These are phyloP conservation scores for Abrostola tripartita DNA, from an alignment of 2,888 invertebrate species.

Conservation along the genomic window DNA sequence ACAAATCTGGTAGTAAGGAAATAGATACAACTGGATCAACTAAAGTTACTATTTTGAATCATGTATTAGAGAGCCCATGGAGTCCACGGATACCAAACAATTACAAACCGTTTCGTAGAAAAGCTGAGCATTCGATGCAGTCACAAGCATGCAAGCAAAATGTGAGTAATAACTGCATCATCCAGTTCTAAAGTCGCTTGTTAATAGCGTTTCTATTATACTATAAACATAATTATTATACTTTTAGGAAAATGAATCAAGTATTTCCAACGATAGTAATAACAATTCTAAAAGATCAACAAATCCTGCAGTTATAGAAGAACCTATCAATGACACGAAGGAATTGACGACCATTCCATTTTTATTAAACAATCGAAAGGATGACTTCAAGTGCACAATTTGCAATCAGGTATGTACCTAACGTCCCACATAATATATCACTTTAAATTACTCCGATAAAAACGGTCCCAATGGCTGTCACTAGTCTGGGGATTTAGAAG, in stretches of 20 bases:
- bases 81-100: constrained; percentile 77
- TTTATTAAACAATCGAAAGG: constrained; percentile 22
- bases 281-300: constrained; percentile 63
- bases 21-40: constrained; percentile 18
- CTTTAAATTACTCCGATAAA: no score
- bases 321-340: constrained; percentile 21
- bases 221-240: background rate
- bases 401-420: constrained; percentile 68
- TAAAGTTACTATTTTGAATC: constrained; percentile 79
- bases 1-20: constrained; percentile 26
- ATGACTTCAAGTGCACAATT: constrained; percentile 66
- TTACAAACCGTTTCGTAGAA: constrained; percentile 74
- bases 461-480: no score
- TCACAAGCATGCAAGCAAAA: constrained; percentile 32
- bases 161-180: constrained; percentile 48
- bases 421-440: no score
- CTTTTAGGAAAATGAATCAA: constrained; percentile 58
- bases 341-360: constrained; percentile 17
- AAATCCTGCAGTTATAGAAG: constrained; percentile 16
- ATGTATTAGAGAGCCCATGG: constrained; percentile 89
- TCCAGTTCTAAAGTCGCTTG: background rate
- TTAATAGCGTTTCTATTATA: constrained; percentile 4
- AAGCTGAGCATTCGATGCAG: constrained; percentile 41
- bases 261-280: constrained; percentile 65
- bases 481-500: no score